Evolutionary conservation across 2,888 invertebrate species (phyloP).

Genomic region (Chymomyza amoena): DNA sequence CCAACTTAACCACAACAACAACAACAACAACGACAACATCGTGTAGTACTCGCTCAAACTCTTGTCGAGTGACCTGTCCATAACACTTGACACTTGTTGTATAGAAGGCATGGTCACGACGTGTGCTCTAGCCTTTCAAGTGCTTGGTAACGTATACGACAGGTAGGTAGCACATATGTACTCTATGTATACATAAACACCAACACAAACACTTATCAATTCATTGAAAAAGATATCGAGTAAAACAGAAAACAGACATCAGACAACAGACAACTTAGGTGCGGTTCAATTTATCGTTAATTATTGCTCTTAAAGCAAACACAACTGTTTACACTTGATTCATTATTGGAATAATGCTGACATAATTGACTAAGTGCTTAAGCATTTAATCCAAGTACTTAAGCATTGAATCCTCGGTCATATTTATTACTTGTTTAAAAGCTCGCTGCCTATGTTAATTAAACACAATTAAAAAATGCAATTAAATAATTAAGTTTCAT

Average conservation of each 20-base stretch:
- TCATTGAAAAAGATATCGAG: too few relatives aligned
- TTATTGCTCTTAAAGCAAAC: too few relatives aligned
- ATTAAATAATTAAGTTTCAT: slow-evolving; percentile 15
- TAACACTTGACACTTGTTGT: slow-evolving; percentile 62
- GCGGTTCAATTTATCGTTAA: too few relatives aligned
- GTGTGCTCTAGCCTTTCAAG: slow-evolving; percentile 64
- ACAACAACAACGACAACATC: background rate
- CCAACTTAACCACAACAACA: background rate
- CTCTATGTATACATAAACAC: slow-evolving; percentile 36
- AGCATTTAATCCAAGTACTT: background rate
- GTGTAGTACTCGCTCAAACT: background rate
- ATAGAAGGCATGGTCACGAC: slow-evolving; percentile 54
- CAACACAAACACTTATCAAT: slow-evolving; percentile 2
- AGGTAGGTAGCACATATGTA: slow-evolving; percentile 60
- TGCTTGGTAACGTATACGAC: slow-evolving; percentile 69
- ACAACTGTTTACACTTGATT: too few relatives aligned
- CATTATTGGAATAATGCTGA: too few relatives aligned
- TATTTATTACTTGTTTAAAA: background rate
- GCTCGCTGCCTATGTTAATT: background rate
- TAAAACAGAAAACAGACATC: background rate
- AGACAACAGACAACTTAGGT: too few relatives aligned
- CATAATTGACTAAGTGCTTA: background rate
- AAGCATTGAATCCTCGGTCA: too few relatives aligned
- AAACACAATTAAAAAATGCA: slow-evolving; percentile 15
- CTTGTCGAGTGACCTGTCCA: slow-evolving; percentile 43